Base-by-base conservation (phyloP, 2,113 vertebrate species). In the Platysternon megacephalum region DNA sequence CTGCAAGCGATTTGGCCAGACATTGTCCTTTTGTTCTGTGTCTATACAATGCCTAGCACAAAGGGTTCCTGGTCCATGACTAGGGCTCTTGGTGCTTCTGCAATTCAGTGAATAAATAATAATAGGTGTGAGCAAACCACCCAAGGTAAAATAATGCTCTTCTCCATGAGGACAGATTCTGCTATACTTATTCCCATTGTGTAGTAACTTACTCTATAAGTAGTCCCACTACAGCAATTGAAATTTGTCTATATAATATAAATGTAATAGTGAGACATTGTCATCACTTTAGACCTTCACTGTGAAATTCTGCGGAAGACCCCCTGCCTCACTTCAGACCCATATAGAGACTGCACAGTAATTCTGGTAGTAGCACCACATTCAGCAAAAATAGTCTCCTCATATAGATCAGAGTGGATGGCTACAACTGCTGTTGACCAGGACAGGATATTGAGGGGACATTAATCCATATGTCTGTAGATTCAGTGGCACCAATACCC, bases 381-480 rank as follows among this genome's bases (percentile, higher is more conserved):
- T 78, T 39, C 85, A 86, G 85, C 5, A 2, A 52, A 82, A 93
- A 39, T n/a, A 2, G 13, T 79, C 53, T 68, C 11, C 24, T 8
- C 35, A 4, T 11, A 7, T 8, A 26, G 58, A 4, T 90, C 44
- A 88, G 79, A 93, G 58, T 3, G 72, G 49, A 87, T 84, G 51
- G 14, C 16, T 65, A 9, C 16, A n/a, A 8, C 12, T 65, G 32
- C 32, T 17, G 29, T 65, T 16, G 56, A 74, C 9, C 28, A 48
- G n/a, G 44, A 11, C 17, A 32, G 11, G 13, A 68, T 29, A 82
- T 29, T 39, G 39, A 91, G 32, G 16, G 58, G 13, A 85, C 21
- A 55, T 17, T 68, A 12, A 13, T 28, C 5, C 0, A 0, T 9
- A 49, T 58, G 72, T 85, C 1, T 74, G 10, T 48, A 29, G 3